phyloP scores from a whole-genome alignment of 2,797 vertebrate genomes.

The Steatocranus sp. region DNA sequence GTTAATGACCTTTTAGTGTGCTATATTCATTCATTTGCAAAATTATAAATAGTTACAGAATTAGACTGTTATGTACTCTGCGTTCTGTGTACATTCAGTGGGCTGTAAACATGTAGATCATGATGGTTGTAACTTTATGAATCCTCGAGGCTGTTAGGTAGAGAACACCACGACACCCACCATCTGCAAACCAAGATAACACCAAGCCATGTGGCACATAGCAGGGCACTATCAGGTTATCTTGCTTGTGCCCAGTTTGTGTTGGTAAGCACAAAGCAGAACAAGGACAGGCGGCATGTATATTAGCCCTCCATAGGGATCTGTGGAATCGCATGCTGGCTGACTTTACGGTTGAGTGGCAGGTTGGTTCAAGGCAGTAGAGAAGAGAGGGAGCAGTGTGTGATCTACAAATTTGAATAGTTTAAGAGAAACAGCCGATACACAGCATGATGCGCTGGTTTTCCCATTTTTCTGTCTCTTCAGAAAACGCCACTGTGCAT shows the following conservation, averaged over 20 bases:
- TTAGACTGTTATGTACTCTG: background rate
- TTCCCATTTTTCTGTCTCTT: constrained; percentile 30
- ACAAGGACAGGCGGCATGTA: constrained; percentile 56
- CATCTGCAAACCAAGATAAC: constrained; percentile 70
- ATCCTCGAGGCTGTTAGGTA: constrained; percentile 31
- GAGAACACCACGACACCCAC: constrained; percentile 41
- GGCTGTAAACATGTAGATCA: background rate
- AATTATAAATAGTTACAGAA: background rate
- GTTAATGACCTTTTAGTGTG: background rate
- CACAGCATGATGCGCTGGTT: constrained; percentile 31
- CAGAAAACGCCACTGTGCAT: constrained; percentile 24
- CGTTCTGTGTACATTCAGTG: background rate
- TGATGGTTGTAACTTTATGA: background rate
- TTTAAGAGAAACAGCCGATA: constrained; percentile 52
- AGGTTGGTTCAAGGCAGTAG: constrained; percentile 59
- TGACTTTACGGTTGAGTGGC: constrained; percentile 61
- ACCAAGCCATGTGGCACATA: constrained; percentile 61
- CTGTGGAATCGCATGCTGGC: constrained; percentile 47
- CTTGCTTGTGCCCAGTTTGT: constrained; percentile 48
- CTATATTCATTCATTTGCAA: background rate
- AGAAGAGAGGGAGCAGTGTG: constrained; percentile 44
- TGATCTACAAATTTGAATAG: constrained; percentile 61
- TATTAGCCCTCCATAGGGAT: constrained; percentile 55
- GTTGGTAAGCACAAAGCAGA: constrained; percentile 51
- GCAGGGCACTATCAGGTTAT: constrained; percentile 62